These are phyloP conservation scores for Haemorhous mexicanus DNA, from an alignment of 2,113 vertebrate species.

Conservation along the genomic window DNA sequence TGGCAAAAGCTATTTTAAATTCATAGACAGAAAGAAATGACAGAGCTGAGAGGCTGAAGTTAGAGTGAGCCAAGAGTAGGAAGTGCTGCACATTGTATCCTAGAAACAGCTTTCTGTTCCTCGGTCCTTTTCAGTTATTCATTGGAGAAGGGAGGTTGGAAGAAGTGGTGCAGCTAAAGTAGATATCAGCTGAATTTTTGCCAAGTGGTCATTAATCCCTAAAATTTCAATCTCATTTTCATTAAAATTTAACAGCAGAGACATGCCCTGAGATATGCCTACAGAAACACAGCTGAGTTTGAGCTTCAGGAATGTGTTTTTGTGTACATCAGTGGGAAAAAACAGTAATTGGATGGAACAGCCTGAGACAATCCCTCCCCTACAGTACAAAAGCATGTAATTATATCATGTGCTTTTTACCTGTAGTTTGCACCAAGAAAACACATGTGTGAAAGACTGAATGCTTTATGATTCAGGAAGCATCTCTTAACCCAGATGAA, in stretches of 20 bases:
- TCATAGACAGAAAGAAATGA: conserved; percentile 43
- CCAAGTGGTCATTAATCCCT: background rate
- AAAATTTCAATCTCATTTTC: background rate
- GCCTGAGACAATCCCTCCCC: background rate
- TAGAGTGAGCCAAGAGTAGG: conserved; percentile 52
- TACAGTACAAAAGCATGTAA: background rate
- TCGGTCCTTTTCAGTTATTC: conserved; percentile 10
- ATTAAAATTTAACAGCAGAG: background rate
- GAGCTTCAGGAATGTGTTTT: background rate
- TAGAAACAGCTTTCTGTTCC: conserved; percentile 55
- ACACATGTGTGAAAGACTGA: background rate
- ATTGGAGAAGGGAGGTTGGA: conserved; percentile 8
- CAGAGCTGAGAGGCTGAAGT: conserved; percentile 48
- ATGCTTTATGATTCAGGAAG: background rate
- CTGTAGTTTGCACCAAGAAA: background rate
- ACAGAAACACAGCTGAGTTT: background rate
- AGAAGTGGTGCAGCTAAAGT: conserved; percentile 20
- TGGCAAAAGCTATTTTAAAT: conserved; percentile 47
- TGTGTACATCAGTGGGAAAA: background rate
- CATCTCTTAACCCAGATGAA: background rate
- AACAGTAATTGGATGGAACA: background rate
- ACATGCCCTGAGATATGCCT: background rate
- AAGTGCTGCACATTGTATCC: conserved; percentile 54
- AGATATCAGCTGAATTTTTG: conserved; percentile 10
- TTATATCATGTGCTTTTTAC: background rate